A percentile compares a stretch with the other conserved stretches of the same genome.
phyloP scores from a whole-genome alignment of 2,797 vertebrate genomes.

The Neomorphus geoffroyi region DNA sequence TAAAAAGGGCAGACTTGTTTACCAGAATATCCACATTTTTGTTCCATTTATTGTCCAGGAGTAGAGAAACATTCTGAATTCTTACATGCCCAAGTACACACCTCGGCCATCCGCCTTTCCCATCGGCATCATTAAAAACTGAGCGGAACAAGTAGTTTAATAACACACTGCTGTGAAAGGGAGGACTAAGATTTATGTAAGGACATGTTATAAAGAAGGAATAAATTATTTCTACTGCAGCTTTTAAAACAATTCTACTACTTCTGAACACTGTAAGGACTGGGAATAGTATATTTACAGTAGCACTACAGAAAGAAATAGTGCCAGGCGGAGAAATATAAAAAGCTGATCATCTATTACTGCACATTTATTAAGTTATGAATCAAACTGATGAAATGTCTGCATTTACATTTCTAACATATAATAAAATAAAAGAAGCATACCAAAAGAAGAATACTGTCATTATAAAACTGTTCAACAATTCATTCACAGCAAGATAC shows the following conservation, averaged over 20 bases:
- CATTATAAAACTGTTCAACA: background rate
- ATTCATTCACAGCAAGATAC: background rate
- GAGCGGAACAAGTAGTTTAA: background rate
- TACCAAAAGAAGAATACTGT: background rate
- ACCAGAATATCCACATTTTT: background rate
- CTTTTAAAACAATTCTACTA: background rate
- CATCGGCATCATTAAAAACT: background rate
- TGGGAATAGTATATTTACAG: background rate
- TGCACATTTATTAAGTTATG: background rate
- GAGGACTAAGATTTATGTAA: background rate
- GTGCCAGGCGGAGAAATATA: background rate
- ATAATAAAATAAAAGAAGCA: background rate
- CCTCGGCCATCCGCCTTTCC: background rate
- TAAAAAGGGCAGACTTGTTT: background rate
- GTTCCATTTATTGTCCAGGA: background rate
- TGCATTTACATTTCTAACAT: background rate
- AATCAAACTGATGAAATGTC: background rate
- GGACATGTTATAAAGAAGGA: background rate
- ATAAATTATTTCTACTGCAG: background rate
- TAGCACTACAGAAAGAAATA: background rate
- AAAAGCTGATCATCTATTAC: background rate
- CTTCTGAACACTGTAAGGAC: background rate
- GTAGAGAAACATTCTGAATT: background rate
- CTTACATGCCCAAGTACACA: background rate
- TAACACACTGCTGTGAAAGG: background rate